Percentiles rank a stretch among this genome's conserved stretches.
Conservation (phyloP, 1,140 invertebrate species). For the Lucilia sericata region DNA sequence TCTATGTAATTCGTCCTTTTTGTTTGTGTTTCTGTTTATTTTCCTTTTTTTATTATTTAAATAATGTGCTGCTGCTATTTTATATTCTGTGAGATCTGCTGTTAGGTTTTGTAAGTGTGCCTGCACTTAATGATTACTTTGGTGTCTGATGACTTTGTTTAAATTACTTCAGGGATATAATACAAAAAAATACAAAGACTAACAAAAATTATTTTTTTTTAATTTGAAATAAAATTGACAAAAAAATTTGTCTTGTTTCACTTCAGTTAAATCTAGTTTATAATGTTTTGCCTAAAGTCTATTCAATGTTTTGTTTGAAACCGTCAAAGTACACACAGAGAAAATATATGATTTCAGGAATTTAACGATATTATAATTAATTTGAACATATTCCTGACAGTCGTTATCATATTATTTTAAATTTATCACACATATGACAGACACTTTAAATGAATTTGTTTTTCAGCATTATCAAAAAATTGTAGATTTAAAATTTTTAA, state of each 20-base stretch:
- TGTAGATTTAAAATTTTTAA: no score
- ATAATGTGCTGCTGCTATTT: background rate
- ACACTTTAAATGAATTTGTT: no score
- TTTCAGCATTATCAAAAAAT: no score
- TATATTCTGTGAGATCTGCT: background rate
- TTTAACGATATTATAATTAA: no score
- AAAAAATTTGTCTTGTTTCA: background rate
- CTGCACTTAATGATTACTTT: constrained; percentile 25
- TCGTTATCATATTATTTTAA: no score
- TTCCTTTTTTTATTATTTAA: background rate
- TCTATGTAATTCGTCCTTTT: background rate
- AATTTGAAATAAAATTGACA: background rate
- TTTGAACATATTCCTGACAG: no score
- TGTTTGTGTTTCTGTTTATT: background rate
- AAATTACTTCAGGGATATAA: constrained; percentile 18
- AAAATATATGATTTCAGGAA: no score
- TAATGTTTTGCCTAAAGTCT: no score
- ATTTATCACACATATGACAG: no score
- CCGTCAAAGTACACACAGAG: no score
- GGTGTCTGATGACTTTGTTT: constrained; percentile 12
- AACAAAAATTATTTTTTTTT: background rate
- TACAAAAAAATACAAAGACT: background rate
- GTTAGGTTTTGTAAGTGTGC: background rate
- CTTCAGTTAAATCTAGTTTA: no score
- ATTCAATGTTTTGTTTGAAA: no score